Base-by-base conservation (phyloP, 2,113 vertebrate species). In the Alces alces region DNA sequence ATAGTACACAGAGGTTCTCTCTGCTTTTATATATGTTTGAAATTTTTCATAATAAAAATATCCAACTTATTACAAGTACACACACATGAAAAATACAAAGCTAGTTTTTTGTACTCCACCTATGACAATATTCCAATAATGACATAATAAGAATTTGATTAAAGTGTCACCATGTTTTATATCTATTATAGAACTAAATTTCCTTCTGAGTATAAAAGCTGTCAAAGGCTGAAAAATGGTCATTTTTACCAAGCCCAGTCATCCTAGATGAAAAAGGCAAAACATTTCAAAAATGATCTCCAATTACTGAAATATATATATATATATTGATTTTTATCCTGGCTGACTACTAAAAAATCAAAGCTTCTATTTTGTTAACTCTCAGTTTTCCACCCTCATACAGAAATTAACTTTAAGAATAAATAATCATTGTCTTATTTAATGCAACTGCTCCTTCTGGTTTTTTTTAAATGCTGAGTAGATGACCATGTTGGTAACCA, bases 71-170 rank as follows among this genome's bases (percentile, higher is more conserved):
- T 33, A 79, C 6, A 96, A 70, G 23, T 89, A 89, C 2, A 47
- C 6, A 66, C 14, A 73, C 45, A 78, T 8, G 80, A 8, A 95
- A 54, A 25, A 55, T 27, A 54, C 19, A 91, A 64, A 84, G 13
- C 19, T 52, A 54, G 4, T 55, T 93, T 12, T 55, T 33, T 61
- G 14, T 55, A 36, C 16, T 28, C 17, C 82, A 76, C 23, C 57
- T 70, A 86, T 89, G 91, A 78, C 9, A 66, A 61, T 79, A 89
- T 73, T 57, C 19, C 25, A 93, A 45, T 61, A 70, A 82, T 54
- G 86, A 89, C 4, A 36, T 43, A 93, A 28, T 90, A 97, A 93
- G 64, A 79, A 96, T 87, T 36, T 90, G 13, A 87, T 70, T 84
- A 54, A 57, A 61, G 14, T 55, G 13, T 82, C 28, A 66, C 28